Conservation (phyloP, 1,140 invertebrate genomes). For the Pseudachorutes palmiensis region DNA sequence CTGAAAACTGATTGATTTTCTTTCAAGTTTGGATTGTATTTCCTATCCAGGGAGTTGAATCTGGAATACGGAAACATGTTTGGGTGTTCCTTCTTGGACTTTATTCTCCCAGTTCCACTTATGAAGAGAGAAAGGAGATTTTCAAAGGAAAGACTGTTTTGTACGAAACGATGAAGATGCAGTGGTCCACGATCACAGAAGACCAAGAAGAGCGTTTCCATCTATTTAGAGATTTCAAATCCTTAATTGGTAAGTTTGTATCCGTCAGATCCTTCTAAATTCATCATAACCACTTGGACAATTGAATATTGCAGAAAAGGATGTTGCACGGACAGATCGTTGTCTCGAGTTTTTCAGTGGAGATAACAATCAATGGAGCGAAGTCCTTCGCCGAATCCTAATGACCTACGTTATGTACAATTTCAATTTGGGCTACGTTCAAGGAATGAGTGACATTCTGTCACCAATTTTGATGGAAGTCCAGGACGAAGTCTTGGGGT, state of each 20-base stretch:
- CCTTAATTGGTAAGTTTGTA: slow-evolving; percentile 63
- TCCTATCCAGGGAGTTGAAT: slow-evolving; percentile 54
- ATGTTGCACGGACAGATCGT: slow-evolving; percentile 92
- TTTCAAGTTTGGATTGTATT: slow-evolving; percentile 21
- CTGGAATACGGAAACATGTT: slow-evolving; percentile 67
- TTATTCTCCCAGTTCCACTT: slow-evolving; percentile 73
- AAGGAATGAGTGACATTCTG: slow-evolving; percentile 95
- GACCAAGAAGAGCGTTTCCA: slow-evolving; percentile 83
- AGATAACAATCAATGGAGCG: slow-evolving; percentile 81
- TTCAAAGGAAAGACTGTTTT: slow-evolving; percentile 68
- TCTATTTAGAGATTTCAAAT: slow-evolving; percentile 82
- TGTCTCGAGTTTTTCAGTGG: slow-evolving; percentile 82
- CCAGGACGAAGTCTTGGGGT: slow-evolving; percentile 87
- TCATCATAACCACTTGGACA: background rate
- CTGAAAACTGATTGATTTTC: slow-evolving; percentile 27
- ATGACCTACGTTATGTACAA: slow-evolving; percentile 99
- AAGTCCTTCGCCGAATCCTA: slow-evolving; percentile 70
- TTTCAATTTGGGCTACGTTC: slow-evolving; percentile 93
- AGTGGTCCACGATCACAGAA: slow-evolving; percentile 84
- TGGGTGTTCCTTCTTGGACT: slow-evolving; percentile 93
- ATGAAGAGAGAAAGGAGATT: slow-evolving; percentile 57
- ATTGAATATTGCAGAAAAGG: slow-evolving; percentile 68
- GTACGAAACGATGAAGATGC: slow-evolving; percentile 91
- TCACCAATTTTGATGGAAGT: slow-evolving; percentile 85
- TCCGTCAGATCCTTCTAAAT: too few species aligned